Percentiles rank a stretch among this genome's conserved stretches.
These are phyloP conservation scores for Falco berigora DNA, from an alignment of 2,797 vertebrate genomes.

Conservation along the genomic window DNA sequence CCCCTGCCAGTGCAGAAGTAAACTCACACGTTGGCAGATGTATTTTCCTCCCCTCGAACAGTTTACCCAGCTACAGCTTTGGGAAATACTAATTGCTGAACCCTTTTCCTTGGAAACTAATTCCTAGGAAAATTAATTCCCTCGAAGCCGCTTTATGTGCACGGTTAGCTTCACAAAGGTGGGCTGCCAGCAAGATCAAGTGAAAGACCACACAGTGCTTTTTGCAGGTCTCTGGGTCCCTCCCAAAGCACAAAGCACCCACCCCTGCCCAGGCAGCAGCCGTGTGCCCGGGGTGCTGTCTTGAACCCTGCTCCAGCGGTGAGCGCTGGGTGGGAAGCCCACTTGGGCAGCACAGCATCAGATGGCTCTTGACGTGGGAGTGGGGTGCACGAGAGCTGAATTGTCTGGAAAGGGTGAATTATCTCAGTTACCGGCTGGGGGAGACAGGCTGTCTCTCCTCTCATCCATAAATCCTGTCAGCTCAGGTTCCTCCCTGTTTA, in stretches of 20 bases:
- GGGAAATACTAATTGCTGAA: background rate
- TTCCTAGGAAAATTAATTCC: background rate
- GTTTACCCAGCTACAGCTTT: background rate
- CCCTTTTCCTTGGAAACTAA: background rate
- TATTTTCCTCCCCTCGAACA: background rate
- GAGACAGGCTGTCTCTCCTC: background rate
- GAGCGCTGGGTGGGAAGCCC: background rate
- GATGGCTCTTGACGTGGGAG: background rate
- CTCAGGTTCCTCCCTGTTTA: background rate
- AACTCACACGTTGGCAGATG: background rate
- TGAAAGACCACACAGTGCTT: background rate
- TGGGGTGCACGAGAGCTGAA: background rate
- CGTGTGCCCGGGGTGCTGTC: background rate
- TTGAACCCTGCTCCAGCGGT: rapidly evolving
- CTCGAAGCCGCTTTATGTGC: rapidly evolving
- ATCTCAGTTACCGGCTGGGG: background rate
- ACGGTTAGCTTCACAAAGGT: background rate
- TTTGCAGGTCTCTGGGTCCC: background rate
- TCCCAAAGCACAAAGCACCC: background rate
- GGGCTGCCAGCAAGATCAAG: background rate
- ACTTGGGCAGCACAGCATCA: background rate
- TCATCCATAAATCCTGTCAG: background rate
- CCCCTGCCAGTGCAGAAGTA: rapidly evolving
- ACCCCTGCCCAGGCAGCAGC: background rate
- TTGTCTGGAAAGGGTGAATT: background rate